Base-by-base conservation (phyloP, 2,888 invertebrate species). In the Pachydiplax longipennis region DNA sequence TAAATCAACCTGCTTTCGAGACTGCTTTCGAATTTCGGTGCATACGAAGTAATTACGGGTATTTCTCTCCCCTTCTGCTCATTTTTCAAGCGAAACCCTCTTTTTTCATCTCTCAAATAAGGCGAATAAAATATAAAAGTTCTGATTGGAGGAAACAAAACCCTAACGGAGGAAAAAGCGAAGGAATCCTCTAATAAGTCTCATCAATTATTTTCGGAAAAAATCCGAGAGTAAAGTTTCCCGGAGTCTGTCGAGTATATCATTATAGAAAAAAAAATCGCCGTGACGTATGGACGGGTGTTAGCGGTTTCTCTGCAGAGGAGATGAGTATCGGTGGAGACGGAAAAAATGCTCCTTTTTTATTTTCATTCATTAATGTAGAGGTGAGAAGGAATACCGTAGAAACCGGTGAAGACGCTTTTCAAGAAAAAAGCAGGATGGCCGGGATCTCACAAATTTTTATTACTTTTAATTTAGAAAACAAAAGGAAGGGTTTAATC, bases 21-120 rank as follows among this genome's bases (percentile, higher is more conserved):
- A 53, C 58, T 58, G 83, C 58, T 31, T 58, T 83, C 58, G 83
- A 83, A 83, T 83, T 65, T 61, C 65, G 35, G 58, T 40, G 87
- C 87, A 61, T 58, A 61, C 61, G 37, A 65, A 87, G 87, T 87
- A 87, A 87, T 87, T 87, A 87, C 87, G 87, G 87, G 37, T 87
- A 87, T 87, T 87, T 87, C 61, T 61, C 61, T 22, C 61, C 13
- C 31, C 31, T 31, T 22, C 58, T 22, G 35, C 58, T 58, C 58
- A 13, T 58, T 18, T 58, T 58, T 83, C 61, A 18, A 53, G 58
- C 83, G 35, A 83, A 83, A 83, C 15, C 8, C 53, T 18, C 31
- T 35, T 12, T 15, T 8, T 35, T 48, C n/a, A n/a, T 58, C 58
- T 58, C 58, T 18, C 83, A 35, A 83, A 83, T 35, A 22, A 22